Conservation (phyloP, 2,888 invertebrate species). For the Cybosia mesomella region DNA sequence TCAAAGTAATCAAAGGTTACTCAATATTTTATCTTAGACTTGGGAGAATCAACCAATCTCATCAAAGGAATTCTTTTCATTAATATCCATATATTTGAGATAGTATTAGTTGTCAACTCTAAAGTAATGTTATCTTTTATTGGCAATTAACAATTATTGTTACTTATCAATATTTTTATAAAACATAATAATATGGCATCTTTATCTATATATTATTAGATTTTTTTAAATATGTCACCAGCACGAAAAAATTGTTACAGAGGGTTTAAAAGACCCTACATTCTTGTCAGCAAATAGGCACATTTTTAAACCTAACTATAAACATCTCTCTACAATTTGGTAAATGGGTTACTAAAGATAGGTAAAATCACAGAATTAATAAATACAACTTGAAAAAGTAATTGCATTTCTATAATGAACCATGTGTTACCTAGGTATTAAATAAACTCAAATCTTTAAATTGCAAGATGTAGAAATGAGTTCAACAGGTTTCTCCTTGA, state of each 20-base stretch:
- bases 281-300: too few relatives aligned
- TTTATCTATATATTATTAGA: background rate
- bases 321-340: too few relatives aligned
- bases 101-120: background rate
- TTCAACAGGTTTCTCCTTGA: slow-evolving; percentile 7
- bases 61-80: background rate
- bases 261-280: too few relatives aligned
- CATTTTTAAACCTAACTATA: too few relatives aligned
- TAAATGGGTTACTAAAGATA: too few relatives aligned
- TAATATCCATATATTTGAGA: background rate
- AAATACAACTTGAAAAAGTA: background rate
- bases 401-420: background rate
- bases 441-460: background rate
- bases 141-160: background rate
- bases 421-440: slow-evolving; percentile 1
- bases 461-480: background rate
- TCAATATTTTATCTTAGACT: background rate
- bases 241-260: too few relatives aligned
- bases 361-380: background rate
- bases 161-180: background rate
- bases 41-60: background rate
- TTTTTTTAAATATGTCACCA: too few relatives aligned
- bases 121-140: background rate
- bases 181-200: background rate
- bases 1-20: too few relatives aligned